A percentile compares a stretch with the other conserved stretches of the same genome.
These are phyloP conservation scores for Athrips mouffetella DNA, from an alignment of 2,888 invertebrate species.

Conservation along the genomic window DNA sequence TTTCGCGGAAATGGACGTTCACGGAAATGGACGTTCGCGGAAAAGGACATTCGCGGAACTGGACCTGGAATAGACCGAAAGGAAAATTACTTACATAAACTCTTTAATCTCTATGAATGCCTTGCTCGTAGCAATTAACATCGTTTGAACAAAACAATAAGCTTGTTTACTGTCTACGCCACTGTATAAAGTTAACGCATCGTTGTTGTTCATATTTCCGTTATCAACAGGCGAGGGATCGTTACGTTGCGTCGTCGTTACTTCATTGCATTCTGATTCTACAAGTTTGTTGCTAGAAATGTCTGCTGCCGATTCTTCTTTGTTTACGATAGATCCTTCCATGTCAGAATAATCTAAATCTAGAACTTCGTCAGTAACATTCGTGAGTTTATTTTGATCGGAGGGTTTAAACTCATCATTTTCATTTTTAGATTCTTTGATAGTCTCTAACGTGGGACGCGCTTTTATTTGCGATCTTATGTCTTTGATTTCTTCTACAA, in stretches of 20 bases:
- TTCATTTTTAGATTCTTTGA: not conserved
- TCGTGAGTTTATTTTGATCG: too few species aligned
- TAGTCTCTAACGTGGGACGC: not conserved
- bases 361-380: not conserved
- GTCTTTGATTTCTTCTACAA: not conserved
- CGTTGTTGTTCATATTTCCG: constrained; percentile 6
- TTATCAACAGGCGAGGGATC: not conserved
- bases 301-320: not conserved
- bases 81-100: constrained; percentile 60
- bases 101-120: constrained; percentile 35
- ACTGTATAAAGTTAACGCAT: constrained; percentile 29
- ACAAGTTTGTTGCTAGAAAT: not conserved
- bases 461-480: not conserved
- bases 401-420: too few species aligned
- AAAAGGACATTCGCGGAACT: too few species aligned
- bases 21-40: too few species aligned
- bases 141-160: constrained; percentile 31
- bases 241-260: not conserved
- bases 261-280: constrained; percentile 14
- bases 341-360: constrained; percentile 5
- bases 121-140: constrained; percentile 36
- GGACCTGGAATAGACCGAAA: too few species aligned
- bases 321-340: not conserved
- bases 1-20: too few species aligned
- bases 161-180: constrained; percentile 38